Conservation (phyloP, 2,888 invertebrate species). For the Pteria penguin region DNA sequence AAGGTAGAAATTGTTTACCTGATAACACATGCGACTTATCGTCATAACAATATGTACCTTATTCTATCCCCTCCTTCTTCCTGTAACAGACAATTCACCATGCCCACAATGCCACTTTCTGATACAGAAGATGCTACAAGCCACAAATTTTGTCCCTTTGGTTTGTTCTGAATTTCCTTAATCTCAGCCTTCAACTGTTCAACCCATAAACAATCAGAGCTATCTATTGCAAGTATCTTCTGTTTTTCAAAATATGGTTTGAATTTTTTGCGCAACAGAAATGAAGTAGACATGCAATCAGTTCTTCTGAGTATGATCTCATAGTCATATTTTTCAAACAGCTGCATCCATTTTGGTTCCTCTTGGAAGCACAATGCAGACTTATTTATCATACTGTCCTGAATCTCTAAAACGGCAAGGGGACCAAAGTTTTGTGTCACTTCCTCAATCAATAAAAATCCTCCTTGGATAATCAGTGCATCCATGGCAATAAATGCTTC, state of each 20-base stretch:
- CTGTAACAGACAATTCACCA: constrained; percentile 92
- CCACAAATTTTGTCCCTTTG: constrained; percentile 81
- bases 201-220: constrained; percentile 85
- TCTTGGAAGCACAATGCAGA: constrained; percentile 62
- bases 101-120: constrained; percentile 89
- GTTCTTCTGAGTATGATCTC: constrained; percentile 84
- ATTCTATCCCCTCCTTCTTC: constrained; percentile 91
- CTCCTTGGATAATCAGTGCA: constrained; percentile 84
- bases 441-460: constrained; percentile 80
- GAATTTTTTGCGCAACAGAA: constrained; percentile 84
- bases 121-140: constrained; percentile 86
- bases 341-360: constrained; percentile 60
- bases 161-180: constrained; percentile 83
- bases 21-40: neutral
- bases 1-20: neutral
- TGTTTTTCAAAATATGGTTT: constrained; percentile 29
- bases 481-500: constrained; percentile 61
- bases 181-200: constrained; percentile 89
- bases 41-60: constrained; percentile 81
- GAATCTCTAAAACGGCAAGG: constrained; percentile 56
- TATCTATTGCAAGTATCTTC: constrained; percentile 57
- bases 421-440: constrained; percentile 75
- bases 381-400: constrained; percentile 42
- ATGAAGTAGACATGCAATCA: constrained; percentile 81
- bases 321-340: constrained; percentile 80